These are phyloP conservation scores for Vidua macroura DNA, from an alignment of 2,113 vertebrate species.

Conservation along the genomic window DNA sequence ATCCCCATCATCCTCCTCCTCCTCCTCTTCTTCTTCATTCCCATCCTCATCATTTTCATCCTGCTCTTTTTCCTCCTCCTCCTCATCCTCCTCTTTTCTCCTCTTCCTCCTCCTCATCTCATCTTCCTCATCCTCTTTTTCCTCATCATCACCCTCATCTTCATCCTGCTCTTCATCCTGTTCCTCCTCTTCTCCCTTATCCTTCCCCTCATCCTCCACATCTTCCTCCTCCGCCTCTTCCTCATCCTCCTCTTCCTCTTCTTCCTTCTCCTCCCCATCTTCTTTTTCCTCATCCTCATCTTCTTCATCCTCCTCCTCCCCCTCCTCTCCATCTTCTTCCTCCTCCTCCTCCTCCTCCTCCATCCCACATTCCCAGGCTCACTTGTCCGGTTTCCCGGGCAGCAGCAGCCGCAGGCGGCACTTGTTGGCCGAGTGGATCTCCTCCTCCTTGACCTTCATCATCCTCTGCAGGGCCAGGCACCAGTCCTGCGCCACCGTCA, in stretches of 20 bases:
- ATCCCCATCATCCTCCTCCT: no score
- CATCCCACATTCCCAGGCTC: conserved; percentile 25
- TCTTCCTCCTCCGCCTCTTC: fast-evolving
- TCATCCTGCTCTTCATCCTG: not conserved
- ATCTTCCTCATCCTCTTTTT: no score
- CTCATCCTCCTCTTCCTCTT: not conserved
- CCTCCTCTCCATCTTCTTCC: fast-evolving
- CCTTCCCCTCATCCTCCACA: not conserved
- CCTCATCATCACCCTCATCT: no score
- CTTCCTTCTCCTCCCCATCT: not conserved
- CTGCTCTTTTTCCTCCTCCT: no score
- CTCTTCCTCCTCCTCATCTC: no score
- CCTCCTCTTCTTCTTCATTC: no score
- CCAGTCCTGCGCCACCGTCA: conserved; percentile 94
- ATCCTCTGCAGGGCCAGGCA: conserved; percentile 93
- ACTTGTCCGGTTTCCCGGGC: conserved; percentile 93
- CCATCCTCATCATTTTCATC: no score
- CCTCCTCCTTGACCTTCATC: conserved; percentile 93
- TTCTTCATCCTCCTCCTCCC: fast-evolving
- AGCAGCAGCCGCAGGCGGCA: conserved; percentile 91
- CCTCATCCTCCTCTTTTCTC: no score
- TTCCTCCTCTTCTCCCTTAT: no score
- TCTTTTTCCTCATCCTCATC: not conserved
- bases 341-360: fast-evolving
- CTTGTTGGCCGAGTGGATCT: conserved; percentile 95